These are phyloP conservation scores for Tinamus guttatus DNA, from an alignment of 2,113 vertebrate genomes.

Conservation along the genomic window DNA sequence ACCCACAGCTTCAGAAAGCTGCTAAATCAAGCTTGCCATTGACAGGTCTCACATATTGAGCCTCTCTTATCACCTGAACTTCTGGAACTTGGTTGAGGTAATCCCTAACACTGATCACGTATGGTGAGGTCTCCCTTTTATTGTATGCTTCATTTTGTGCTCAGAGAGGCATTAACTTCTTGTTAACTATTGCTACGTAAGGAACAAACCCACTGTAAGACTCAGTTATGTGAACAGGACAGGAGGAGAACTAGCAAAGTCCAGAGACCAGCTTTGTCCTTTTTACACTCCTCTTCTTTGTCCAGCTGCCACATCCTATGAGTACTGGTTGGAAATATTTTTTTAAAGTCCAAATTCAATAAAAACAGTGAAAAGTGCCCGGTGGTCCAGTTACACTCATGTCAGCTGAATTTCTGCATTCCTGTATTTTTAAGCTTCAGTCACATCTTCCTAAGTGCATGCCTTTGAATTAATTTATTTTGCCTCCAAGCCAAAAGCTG, in stretches of 20 bases:
- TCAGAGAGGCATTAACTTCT: background rate
- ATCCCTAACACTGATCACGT: rapidly evolving
- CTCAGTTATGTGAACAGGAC: background rate
- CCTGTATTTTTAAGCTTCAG: background rate
- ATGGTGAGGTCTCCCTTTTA: background rate
- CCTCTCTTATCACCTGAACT: background rate
- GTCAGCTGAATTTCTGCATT: slow-evolving; percentile 53
- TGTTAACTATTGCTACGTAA: background rate
- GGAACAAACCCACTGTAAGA: background rate
- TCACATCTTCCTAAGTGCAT: slow-evolving; percentile 23
- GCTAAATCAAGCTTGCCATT: background rate
- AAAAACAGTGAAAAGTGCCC: background rate
- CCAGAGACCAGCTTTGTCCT: background rate
- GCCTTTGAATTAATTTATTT: slow-evolving; percentile 37
- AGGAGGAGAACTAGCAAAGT: background rate
- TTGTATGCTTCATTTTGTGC: background rate
- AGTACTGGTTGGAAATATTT: background rate
- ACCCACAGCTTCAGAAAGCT: background rate
- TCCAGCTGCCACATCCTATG: background rate
- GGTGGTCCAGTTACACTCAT: slow-evolving; percentile 13
- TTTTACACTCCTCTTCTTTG: background rate
- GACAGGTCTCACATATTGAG: background rate
- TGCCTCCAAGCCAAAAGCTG: slow-evolving; percentile 44
- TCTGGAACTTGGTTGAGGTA: background rate
- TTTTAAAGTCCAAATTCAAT: background rate